phyloP scores from a whole-genome alignment of 2,113 vertebrate genomes.

The Cyanoliseus patagonus region DNA sequence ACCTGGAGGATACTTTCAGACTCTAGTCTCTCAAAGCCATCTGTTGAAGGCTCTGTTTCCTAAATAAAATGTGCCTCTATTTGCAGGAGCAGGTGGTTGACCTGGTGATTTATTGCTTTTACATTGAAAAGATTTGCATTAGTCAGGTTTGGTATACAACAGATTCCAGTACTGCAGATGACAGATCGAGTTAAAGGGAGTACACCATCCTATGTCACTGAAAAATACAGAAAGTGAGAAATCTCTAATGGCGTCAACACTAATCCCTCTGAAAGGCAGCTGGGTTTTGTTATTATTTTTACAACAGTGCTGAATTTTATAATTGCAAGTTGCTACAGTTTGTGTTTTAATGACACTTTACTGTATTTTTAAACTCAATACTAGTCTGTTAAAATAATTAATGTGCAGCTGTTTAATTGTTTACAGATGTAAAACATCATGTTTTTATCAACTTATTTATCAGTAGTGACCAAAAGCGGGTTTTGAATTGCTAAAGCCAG shows the following conservation, averaged over 20 bases:
- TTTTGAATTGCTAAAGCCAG: not conserved
- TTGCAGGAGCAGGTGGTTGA: not conserved
- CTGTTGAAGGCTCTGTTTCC: not conserved
- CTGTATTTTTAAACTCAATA: not conserved
- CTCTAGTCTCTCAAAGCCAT: not conserved
- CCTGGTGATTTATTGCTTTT: not conserved
- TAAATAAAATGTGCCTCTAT: not conserved
- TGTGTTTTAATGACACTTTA: not conserved
- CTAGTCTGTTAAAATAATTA: not conserved
- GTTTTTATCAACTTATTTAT: not conserved
- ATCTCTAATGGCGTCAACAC: not conserved
- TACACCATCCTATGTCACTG: not conserved
- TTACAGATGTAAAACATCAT: not conserved
- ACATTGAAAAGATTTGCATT: not conserved
- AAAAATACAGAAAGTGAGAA: not conserved
- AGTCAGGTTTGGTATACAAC: not conserved
- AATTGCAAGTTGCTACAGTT: not conserved
- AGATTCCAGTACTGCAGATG: not conserved
- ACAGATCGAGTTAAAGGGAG: not conserved
- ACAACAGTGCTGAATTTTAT: not conserved
- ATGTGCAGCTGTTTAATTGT: conserved; percentile 18
- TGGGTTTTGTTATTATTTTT: not conserved
- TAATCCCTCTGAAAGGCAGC: not conserved
- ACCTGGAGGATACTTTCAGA: not conserved
- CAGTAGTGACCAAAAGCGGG: not conserved